phyloP scores from a whole-genome alignment of 2,888 invertebrate genomes.

The Drosophila paucipuncta region DNA sequence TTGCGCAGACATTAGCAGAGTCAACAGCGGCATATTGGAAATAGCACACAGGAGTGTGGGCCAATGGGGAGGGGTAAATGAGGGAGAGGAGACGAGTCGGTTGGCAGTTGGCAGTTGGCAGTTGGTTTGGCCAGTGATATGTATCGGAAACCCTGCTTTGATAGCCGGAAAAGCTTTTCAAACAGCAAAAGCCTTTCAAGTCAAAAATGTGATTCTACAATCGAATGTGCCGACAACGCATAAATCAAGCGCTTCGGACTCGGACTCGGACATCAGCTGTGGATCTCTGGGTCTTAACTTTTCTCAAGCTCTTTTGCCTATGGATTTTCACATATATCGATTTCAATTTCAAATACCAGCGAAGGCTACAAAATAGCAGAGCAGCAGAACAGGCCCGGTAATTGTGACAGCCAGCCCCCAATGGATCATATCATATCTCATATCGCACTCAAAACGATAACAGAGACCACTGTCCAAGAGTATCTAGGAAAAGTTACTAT shows the following conservation, averaged over 20 bases:
- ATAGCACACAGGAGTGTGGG: constrained; percentile 34
- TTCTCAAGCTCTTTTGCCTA: constrained; percentile 17
- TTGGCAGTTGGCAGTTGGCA: background rate
- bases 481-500: constrained; percentile 12
- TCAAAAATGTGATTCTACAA: constrained; percentile 41
- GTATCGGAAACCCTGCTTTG: constrained; percentile 64
- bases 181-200: constrained; percentile 67
- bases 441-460: constrained; percentile 26
- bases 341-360: constrained; percentile 44
- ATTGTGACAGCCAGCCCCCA: constrained; percentile 41
- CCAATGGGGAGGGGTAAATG: background rate
- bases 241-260: constrained; percentile 58
- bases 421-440: constrained; percentile 56
- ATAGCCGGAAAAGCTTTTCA: constrained; percentile 65
- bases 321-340: constrained; percentile 10
- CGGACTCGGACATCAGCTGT: constrained; percentile 34
- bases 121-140: constrained; percentile 11
- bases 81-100: background rate
- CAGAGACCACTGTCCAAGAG: constrained; percentile 24
- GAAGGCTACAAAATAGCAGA: constrained; percentile 9
- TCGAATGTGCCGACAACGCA: constrained; percentile 56
- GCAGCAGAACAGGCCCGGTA: constrained; percentile 11
- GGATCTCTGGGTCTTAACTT: constrained; percentile 38
- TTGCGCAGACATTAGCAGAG: constrained; percentile 73
- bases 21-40: constrained; percentile 65